A percentile compares a stretch with the other conserved stretches of the same genome.
Conservation (phyloP, 2,113 vertebrate species). For the Paraplagusia blochii region DNA sequence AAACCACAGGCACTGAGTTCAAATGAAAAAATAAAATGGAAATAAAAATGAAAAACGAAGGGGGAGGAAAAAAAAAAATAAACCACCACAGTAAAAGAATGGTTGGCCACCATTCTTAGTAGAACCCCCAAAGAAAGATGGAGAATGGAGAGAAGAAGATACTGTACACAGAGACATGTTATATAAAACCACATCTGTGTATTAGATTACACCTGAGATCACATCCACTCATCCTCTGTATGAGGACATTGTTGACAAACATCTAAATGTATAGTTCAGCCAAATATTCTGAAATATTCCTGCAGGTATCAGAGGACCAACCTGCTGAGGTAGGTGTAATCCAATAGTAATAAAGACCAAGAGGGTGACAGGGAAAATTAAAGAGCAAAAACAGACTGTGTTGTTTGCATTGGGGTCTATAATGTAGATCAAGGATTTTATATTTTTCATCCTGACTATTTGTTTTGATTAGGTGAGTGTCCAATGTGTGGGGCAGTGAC, state of each 20-base stretch:
- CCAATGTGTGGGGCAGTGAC: too few relatives aligned
- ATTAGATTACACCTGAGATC: slow-evolving; percentile 80
- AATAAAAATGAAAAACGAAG: slow-evolving; percentile 31
- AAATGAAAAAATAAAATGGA: slow-evolving; percentile 50
- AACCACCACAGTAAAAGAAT: slow-evolving; percentile 70
- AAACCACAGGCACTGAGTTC: slow-evolving; percentile 88
- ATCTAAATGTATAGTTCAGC: background rate
- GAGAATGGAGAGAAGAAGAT: slow-evolving; percentile 75
- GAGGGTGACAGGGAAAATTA: slow-evolving; percentile 53
- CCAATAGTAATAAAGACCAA: slow-evolving; percentile 83
- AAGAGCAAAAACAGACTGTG: background rate
- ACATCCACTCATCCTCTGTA: slow-evolving; percentile 1
- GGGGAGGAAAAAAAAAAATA: slow-evolving; percentile 15
- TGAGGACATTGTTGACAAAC: background rate
- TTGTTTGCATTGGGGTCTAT: slow-evolving; percentile 11
- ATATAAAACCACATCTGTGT: slow-evolving; percentile 64
- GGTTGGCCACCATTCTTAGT: slow-evolving; percentile 82
- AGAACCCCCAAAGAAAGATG: slow-evolving; percentile 72
- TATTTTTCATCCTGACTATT: background rate
- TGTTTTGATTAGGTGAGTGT: background rate
- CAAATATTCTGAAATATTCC: too few relatives aligned
- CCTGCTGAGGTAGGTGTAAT: slow-evolving; percentile 73
- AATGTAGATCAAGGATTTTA: background rate
- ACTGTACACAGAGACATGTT: slow-evolving; percentile 66
- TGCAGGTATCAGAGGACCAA: slow-evolving; percentile 1